Percentiles rank a stretch among this genome's conserved stretches.
phyloP scores from a whole-genome alignment of 2,888 invertebrate species.

The Bombyx huttoni region DNA sequence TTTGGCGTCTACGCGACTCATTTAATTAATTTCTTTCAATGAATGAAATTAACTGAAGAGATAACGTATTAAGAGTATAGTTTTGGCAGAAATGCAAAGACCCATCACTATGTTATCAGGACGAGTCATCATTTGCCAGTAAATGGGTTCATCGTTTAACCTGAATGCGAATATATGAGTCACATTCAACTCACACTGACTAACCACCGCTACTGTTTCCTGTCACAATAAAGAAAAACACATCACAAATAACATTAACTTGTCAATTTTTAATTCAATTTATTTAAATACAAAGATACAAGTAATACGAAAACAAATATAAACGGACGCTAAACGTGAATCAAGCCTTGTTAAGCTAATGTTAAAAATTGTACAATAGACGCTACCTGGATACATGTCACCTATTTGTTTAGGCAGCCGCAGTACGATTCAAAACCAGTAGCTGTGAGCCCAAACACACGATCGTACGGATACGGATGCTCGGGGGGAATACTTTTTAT shows the following conservation, averaged over 20 bases:
- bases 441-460: slow-evolving; percentile 51
- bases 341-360: slow-evolving; percentile 66
- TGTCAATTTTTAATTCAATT: no score
- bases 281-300: background rate
- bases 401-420: slow-evolving; percentile 66
- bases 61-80: no score
- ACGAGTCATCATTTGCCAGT: slow-evolving; percentile 4
- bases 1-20: background rate
- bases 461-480: slow-evolving; percentile 34
- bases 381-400: slow-evolving; percentile 61
- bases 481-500: slow-evolving; percentile 54
- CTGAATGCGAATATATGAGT: slow-evolving; percentile 27
- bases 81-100: no score
- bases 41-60: no score
- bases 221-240: slow-evolving; percentile 15
- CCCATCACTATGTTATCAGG: no score
- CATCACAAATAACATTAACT: background rate
- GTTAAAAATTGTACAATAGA: slow-evolving; percentile 43
- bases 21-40: no score
- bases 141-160: slow-evolving; percentile 30
- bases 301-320: slow-evolving; percentile 10
- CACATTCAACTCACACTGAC: slow-evolving; percentile 19
- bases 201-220: slow-evolving; percentile 30
- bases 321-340: slow-evolving; percentile 36
- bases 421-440: slow-evolving; percentile 59